Base-by-base conservation (phyloP, 2,888 invertebrate genomes). In the Ectobius pallidus region DNA sequence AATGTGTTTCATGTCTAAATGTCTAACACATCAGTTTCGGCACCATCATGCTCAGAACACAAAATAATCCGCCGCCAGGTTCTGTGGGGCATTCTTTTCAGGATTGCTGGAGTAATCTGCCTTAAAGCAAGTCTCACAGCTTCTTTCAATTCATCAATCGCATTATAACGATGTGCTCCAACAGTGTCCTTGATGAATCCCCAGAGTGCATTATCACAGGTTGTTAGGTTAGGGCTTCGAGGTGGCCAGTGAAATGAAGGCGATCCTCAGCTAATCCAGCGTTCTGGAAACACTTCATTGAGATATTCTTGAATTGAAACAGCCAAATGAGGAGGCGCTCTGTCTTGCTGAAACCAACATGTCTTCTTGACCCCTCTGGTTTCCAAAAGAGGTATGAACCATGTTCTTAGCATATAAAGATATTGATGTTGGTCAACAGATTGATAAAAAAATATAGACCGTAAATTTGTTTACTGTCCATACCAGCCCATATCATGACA, bases 211-310 rank as follows among this genome's bases (percentile, higher is more conserved):
- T n/a, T n/a, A n/a, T n/a, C n/a, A n/a, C n/a, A n/a, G n/a, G n/a
- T n/a, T n/a, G n/a, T n/a, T n/a, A n/a, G n/a, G n/a, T n/a, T n/a
- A 39, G 39, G 11, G 55, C 22, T 55, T 55, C 25, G 55, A 7
- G 55, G 3, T 65, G 65, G 44, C 65, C n/a, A n/a, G n/a, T n/a
- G 16, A 20, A 42, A 46, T 1, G 16, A 11, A 68, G 49, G 68
- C 30, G 30, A 68, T n/a, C 49, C 68, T 32, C 18, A 27, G 52
- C 30, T 18, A 52, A 52, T 69, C 32, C 52, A 32, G 32, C 1
- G 18, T 32, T 20, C 69, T 30, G 49, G 49, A 27, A 69, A 30
- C 69, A 69, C 42, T 42, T 52, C 69, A 52, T 52, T 69, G 20
- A 32, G 52, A 52, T 69, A 69, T 69, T 69, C n/a, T 3, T n/a